Conservation (phyloP, 1,140 invertebrate species). For the Whitmania pigra region DNA sequence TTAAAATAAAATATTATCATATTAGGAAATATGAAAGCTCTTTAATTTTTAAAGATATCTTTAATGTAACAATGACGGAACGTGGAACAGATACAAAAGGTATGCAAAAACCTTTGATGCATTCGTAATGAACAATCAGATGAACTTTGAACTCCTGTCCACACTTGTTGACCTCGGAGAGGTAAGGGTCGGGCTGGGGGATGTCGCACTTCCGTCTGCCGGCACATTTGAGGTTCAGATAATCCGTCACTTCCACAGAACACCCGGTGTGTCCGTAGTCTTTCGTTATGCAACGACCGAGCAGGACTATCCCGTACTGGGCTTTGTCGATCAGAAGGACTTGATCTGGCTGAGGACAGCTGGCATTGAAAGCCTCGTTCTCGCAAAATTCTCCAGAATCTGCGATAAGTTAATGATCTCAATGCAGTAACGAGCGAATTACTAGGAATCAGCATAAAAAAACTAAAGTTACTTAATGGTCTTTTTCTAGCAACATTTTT, state of each 20-base stretch:
- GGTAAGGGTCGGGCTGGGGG: conserved; percentile 2
- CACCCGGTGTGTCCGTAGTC: conserved; percentile 19
- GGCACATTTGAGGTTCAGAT: conserved; percentile 21
- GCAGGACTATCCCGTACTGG: conserved; percentile 5
- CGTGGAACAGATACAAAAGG: no score
- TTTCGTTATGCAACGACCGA: neutral
- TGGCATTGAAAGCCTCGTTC: conserved; percentile 1
- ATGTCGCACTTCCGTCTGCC: conserved; percentile 17
- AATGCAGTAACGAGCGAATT: no score
- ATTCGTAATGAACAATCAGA: conserved; percentile 21
- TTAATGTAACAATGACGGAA: no score
- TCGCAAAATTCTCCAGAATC: conserved; percentile 11
- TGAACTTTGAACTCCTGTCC: conserved; percentile 23
- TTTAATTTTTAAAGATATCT: no score
- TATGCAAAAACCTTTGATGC: conserved; percentile 14
- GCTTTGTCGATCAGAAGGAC: conserved; percentile 9
- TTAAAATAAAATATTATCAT: no score
- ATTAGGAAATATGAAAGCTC: no score
- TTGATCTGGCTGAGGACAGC: neutral
- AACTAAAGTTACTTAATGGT: no score
- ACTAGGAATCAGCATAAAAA: no score
- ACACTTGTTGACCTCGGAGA: conserved; percentile 12
- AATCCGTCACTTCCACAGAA: conserved; percentile 19
- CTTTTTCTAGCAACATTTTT: no score
- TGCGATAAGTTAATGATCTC: neutral